Conservation (phyloP, 2,888 invertebrate genomes). For the Amblyjoppa proteus region DNA sequence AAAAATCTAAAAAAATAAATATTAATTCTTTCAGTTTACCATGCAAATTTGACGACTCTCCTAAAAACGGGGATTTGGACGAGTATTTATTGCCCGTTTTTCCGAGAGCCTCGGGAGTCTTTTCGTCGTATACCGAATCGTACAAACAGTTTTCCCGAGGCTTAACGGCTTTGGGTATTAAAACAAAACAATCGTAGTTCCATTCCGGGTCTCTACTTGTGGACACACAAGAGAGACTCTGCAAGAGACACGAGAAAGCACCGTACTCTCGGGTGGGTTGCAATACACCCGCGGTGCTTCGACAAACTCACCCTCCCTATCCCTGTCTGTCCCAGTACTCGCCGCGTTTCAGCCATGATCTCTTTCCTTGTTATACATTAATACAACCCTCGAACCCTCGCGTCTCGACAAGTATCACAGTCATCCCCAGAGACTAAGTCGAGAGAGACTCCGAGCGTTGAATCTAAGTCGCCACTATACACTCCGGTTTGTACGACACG, state of each 20-base stretch:
- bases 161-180: constrained; percentile 25
- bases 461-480: not conserved
- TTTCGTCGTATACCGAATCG: not conserved
- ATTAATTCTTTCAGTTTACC: not conserved
- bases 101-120: not conserved
- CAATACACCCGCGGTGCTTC: constrained; percentile 1
- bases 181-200: constrained; percentile 24
- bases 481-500: not conserved
- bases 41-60: not conserved
- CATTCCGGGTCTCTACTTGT: not conserved
- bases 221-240: constrained; percentile 13
- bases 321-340: constrained; percentile 9
- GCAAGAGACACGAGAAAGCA: constrained; percentile 1
- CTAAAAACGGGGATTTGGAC: not conserved
- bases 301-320: not conserved
- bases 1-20: not conserved
- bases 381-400: constrained; percentile 7
- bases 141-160: not conserved
- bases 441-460: not conserved
- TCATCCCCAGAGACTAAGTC: not conserved
- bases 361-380: constrained; percentile 27
- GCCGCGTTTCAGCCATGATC: not conserved
- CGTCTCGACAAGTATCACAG: constrained; percentile 2
- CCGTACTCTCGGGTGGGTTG: not conserved
- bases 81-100: not conserved